phyloP scores from a whole-genome alignment of 1,140 invertebrate species.

The Meteorus sp. region DNA sequence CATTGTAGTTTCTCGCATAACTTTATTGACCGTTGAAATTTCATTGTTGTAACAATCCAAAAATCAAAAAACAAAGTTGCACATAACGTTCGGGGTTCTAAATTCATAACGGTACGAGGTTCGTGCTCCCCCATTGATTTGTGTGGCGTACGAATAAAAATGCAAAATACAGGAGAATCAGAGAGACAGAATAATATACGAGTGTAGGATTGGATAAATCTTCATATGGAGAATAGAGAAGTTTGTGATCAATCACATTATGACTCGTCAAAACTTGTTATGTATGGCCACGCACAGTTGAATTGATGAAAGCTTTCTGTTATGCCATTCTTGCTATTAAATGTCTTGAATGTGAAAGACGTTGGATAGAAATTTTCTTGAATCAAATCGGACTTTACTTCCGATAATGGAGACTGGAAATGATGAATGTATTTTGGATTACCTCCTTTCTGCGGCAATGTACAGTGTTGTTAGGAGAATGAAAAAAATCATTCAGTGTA shows the following conservation, averaged over 20 bases:
- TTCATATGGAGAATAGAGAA: background rate
- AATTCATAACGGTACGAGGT: no score
- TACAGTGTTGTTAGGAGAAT: slow-evolving; percentile 36
- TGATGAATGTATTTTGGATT: background rate
- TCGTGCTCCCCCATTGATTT: no score
- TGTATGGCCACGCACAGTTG: slow-evolving; percentile 17
- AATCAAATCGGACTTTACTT: background rate
- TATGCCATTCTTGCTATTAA: slow-evolving; percentile 4
- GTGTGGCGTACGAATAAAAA: no score
- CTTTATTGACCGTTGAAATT: no score
- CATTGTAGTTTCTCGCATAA: no score
- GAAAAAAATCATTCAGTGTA: slow-evolving; percentile 41
- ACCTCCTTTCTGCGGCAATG: background rate
- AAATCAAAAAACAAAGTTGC: no score
- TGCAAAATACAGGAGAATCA: no score
- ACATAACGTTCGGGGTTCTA: no score
- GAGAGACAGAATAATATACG: no score
- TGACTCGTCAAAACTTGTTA: slow-evolving; percentile 2
- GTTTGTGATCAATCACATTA: background rate
- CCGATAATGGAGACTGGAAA: background rate
- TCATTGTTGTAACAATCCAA: no score
- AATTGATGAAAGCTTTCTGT: slow-evolving; percentile 10
- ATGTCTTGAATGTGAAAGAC: background rate
- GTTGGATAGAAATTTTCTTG: background rate
- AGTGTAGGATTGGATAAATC: no score